Evolutionary conservation across 2,888 invertebrate genomes (phyloP), one percentile per base, ranked within the genome.

Genomic region (Amphipyra tragopoginis): DNA sequence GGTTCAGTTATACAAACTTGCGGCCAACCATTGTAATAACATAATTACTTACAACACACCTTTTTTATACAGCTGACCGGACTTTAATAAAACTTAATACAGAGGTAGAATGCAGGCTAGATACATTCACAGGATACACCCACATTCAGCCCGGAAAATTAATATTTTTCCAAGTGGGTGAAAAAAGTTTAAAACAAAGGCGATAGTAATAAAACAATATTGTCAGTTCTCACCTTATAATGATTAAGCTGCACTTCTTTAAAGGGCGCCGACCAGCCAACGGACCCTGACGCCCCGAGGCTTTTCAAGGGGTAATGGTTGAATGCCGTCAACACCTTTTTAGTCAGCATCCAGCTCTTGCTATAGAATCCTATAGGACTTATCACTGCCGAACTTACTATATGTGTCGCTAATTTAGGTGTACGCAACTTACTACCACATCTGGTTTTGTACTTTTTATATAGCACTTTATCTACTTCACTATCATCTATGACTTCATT

Each of bases 221-320:
- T 63, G 51, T 15, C 14, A 26, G 43, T 54, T 64, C 43, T 86
- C 86, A 93, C 93, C 89, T 96, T 96, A 81, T 97, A 97, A 90
- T 97, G 97, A 83, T 97, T 96, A 75, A 97, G 94, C 81, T 96
- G 96, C 43, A 95, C 96, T 80, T 96, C 93, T 47, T 86, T 87
- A 33, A 95, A 92, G 47, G 96, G 95, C 68, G 97, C 94, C 68
- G 96, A 93, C 92, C 96, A 95, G 40, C 95, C 95, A 13, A 93
- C 89, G 72, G 95, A 93, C 15, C 95, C 93, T 13, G 96, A 93
- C 8, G 95, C 91, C 53, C 95, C 95, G 29, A 97, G 83, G 60
- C 95, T 94, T 59, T 96, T 94, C 72, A 97, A 86, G 5, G 97
- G 96, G 82, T 97, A 97, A 85, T 97, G 97, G 87, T 97, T 97